These are phyloP conservation scores for Schlechtendalia chinensis DNA, from an alignment of 1,140 invertebrate species.

Conservation along the genomic window DNA sequence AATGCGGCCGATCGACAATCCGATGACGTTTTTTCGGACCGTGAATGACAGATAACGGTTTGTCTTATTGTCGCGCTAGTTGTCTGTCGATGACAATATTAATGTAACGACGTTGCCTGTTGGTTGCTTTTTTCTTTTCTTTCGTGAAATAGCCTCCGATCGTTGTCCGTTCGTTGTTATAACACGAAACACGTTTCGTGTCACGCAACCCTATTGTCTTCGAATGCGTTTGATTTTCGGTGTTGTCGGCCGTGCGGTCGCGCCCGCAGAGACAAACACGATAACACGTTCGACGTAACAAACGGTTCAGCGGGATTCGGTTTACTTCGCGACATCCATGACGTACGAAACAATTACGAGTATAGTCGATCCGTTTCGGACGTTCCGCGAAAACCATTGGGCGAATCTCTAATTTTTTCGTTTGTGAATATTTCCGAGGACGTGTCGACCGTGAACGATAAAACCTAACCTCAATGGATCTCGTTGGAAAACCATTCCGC, in stretches of 20 bases:
- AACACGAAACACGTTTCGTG: not conserved
- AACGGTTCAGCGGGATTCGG: too few species aligned
- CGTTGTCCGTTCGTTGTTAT: not conserved
- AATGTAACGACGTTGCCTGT: not conserved
- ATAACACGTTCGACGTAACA: too few species aligned
- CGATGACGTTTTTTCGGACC: not conserved
- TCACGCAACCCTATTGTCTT: not conserved
- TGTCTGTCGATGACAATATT: not conserved
- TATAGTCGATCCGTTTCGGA: too few species aligned
- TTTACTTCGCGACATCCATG: too few species aligned
- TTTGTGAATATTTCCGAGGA: too few species aligned
- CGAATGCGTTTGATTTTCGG: not conserved
- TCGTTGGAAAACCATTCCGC: too few species aligned
- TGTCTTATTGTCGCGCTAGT: not conserved
- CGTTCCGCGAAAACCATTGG: too few species aligned
- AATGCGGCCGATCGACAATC: not conserved
- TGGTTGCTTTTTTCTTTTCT: not conserved
- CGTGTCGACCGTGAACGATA: too few species aligned
- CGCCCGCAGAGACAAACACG: too few species aligned
- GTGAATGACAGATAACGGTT: not conserved
- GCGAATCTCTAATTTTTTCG: too few species aligned
- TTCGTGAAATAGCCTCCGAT: not conserved
- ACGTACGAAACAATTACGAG: too few species aligned
- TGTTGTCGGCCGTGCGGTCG: not conserved
- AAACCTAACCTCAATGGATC: too few species aligned